Conservation (phyloP, 2,113 vertebrate species). For the Grus americana region DNA sequence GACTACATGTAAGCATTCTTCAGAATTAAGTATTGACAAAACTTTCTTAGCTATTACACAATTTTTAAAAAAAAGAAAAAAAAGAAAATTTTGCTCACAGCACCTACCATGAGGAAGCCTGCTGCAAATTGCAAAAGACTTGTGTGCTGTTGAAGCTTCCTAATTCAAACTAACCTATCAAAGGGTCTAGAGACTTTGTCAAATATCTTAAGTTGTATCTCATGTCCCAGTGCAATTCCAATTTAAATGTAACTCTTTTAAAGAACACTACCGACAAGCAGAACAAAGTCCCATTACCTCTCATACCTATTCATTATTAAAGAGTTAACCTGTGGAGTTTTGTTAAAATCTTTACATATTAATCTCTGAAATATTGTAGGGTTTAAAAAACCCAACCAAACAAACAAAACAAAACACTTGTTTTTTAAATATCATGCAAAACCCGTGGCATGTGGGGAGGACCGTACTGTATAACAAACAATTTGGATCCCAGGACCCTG, state of each 20-base stretch:
- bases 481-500: neutral
- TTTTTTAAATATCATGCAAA: conserved; percentile 25
- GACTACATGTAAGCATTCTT: neutral
- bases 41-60: conserved; percentile 5
- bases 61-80: neutral
- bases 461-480: neutral
- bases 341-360: conserved; percentile 67
- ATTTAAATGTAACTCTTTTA: conserved; percentile 70
- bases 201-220: conserved; percentile 62
- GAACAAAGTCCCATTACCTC: conserved; percentile 50
- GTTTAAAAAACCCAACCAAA: neutral
- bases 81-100: conserved; percentile 27
- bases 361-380: conserved; percentile 44
- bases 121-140: conserved; percentile 38
- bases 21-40: conserved; percentile 40
- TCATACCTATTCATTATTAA: conserved; percentile 59
- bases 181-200: conserved; percentile 60
- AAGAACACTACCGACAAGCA: conserved; percentile 64
- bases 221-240: conserved; percentile 45
- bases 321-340: conserved; percentile 61
- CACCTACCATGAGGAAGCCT: conserved; percentile 27
- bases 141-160: conserved; percentile 18
- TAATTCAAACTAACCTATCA: conserved; percentile 54
- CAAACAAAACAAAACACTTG: neutral
- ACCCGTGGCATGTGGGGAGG: neutral